Evolutionary conservation across 2,888 invertebrate genomes (phyloP).

Genomic region (Meta bourneti): DNA sequence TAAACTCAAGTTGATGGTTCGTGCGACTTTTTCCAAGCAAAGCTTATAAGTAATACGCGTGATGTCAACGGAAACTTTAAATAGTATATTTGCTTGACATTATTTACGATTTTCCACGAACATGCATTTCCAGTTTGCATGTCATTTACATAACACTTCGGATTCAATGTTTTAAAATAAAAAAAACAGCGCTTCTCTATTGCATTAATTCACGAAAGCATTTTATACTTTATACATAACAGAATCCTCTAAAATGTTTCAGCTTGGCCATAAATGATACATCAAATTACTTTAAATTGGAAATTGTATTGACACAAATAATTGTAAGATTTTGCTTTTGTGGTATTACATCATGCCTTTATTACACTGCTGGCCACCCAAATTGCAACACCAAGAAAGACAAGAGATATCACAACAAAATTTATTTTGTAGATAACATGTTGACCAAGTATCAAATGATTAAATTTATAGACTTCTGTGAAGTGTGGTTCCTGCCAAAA

Average conservation of each 20-base stretch:
- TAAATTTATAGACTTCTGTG: too few relatives aligned
- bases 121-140: not conserved
- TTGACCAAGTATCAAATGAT: too few relatives aligned
- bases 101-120: not conserved
- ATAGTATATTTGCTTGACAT: not conserved
- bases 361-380: too few relatives aligned
- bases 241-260: not conserved
- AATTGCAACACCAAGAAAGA: too few relatives aligned
- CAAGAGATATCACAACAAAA: too few relatives aligned
- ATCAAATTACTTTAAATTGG: too few relatives aligned
- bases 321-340: too few relatives aligned
- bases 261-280: too few relatives aligned
- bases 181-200: not conserved
- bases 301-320: too few relatives aligned
- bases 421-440: too few relatives aligned
- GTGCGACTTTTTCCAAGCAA: not conserved
- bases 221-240: not conserved
- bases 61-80: not conserved
- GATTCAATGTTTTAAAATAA: not conserved
- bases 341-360: too few relatives aligned
- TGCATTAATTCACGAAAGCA: not conserved
- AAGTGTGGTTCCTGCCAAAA: too few relatives aligned
- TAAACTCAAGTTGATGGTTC: not conserved
- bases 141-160: not conserved
- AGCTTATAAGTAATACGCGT: not conserved